Percentiles rank a stretch among this genome's conserved stretches.
Conservation (phyloP, 2,888 invertebrate genomes). For the Rhagonycha fulva region DNA sequence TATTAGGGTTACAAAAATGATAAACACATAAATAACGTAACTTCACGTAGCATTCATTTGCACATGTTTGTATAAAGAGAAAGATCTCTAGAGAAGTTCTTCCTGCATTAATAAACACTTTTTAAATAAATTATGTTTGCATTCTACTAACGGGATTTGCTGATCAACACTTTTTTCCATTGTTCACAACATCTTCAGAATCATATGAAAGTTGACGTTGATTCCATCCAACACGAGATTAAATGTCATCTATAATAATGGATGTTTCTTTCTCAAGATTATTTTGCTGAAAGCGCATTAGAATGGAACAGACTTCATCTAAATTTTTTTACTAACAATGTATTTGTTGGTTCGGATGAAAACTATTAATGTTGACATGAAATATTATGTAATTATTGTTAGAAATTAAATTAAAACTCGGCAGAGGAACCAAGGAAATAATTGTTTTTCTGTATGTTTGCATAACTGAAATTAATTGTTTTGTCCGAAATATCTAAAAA, state of each 20-base stretch:
- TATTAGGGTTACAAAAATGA: not conserved
- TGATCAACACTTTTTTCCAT: not conserved
- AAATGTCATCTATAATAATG: slow-evolving; percentile 3
- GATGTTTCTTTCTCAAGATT: not conserved
- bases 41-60: not conserved
- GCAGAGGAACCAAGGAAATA: not conserved
- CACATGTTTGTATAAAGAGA: not conserved
- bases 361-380: not conserved
- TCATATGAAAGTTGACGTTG: not conserved
- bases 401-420: not conserved
- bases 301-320: not conserved
- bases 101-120: not conserved
- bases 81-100: not conserved
- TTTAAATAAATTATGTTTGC: not conserved
- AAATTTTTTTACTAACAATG: not conserved
- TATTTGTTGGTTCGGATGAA: not conserved
- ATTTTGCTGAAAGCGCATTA: not conserved
- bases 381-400: not conserved
- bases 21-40: not conserved
- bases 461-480: not conserved
- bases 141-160: not conserved
- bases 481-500: not conserved
- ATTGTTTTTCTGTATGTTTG: not conserved
- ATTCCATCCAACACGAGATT: slow-evolving; percentile 1
- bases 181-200: not conserved